Evolutionary conservation across 2,113 vertebrate species (phyloP), one percentile per base, ranked within the genome.

Genomic region (Hyperopisus bebe): DNA sequence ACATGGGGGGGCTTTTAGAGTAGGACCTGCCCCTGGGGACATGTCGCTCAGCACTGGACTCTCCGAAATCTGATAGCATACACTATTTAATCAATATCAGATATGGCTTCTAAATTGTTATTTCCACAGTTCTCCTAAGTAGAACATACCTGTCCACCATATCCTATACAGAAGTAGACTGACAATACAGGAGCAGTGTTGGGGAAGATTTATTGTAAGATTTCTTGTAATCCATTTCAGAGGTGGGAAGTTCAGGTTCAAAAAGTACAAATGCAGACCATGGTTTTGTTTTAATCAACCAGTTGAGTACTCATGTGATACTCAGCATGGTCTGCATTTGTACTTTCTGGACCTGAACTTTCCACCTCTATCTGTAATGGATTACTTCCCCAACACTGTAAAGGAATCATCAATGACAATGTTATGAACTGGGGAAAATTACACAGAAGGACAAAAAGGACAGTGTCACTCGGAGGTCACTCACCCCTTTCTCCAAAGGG

Each of bases 401-500:
- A 21, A 58, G 53, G 21, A 27, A n/a, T 10, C 62, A 70, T 70
- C n/a, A 13, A 31, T 70, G 62, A 70, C 62, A 70, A 70, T 80
- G 74, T 42, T 42, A 42, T 39, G n/a, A 55, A 24, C 6, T 9
- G 70, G 50, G 17, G 50, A 44, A 89, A 86, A 90, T 82, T 11
- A n/a, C 15, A 42, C 2, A 47, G 4, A 27, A 51, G 47, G 51
- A 90, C 8, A 88, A 62, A 50, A 85, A 35, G 39, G 80, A 47
- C 9, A 55, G 19, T n/a, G 44, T 3, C 27, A 87, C 13, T 87
- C 13, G 10, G 50, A 53, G 4, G 21, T 4, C 51, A 46, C 97
- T 97, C 96, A 99, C 98, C 91, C 98, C 98, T 94, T 95, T 97
- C 88, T 95, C 95, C 90, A 92, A 15, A 0, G 98, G 98, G 87